Evolutionary conservation across 2,888 invertebrate species (phyloP), one percentile per base, ranked within the genome.

Genomic region (Plusia festucae): DNA sequence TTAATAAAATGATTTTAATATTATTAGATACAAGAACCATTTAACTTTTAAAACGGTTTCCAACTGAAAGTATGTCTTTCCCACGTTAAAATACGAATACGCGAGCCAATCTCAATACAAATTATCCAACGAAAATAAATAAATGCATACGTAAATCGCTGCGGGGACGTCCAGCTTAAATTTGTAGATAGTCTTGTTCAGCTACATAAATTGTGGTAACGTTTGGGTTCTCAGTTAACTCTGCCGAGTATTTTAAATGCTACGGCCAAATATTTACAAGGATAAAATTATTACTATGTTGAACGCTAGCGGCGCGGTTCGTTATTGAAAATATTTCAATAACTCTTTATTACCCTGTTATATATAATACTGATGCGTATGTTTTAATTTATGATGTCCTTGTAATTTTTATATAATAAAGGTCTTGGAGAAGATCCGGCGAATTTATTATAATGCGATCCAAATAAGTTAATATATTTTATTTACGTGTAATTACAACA

Each of bases 211-310:
- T 77, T 79, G 79, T 73, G 79, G 78, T 68, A 53, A 68, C 73
- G 72, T 73, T 70, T 65, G 64, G 79, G 73, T 64, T 69, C 70
- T 64, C 69, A 65, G 78, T 80, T 80, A 79, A 79, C 78, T 79
- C 67, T 68, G 71, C 68, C 64, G 70, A 71, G 72, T 79, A 79
- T 80, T 86, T 85, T 70, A 81, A 86, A 83, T 74, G 82, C 81
- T 75, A 52, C 73, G 66, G 61, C 69, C 75, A 87, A 86, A 88
- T 84, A 86, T 88, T 88, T 85, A 77, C 83, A 76, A 73, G 74
- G 70, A 73, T 81, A 81, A 79, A 86, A 83, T 84, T 79, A 85
- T 84, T 83, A 82, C 72, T 68, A 73, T 76, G 81, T 65, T 68
- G 68, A 64, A 32, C 52, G 65, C 55, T 27, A 34, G 20, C 27